Conservation (phyloP, 1,140 invertebrate species). For the Sycobia sp. region DNA sequence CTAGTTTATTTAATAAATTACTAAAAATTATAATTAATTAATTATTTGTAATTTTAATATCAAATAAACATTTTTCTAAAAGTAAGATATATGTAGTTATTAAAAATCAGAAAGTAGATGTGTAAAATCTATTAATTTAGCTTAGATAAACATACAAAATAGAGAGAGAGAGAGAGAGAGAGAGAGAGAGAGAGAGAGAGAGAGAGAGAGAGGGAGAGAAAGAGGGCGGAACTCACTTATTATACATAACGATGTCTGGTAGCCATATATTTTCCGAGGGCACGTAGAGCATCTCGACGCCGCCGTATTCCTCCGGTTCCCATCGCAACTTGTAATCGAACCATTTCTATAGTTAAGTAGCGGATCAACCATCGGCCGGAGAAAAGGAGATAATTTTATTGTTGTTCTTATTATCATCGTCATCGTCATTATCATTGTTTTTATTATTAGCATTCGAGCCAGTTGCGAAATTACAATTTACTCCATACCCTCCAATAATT, state of each 20-base stretch:
- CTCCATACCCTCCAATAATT: no score
- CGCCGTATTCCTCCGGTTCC: conserved; percentile 92
- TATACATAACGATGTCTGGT: conserved; percentile 87
- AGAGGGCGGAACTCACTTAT: conserved; percentile 71
- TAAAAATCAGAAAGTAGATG: no score
- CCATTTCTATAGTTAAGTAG: conserved; percentile 86
- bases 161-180: not conserved
- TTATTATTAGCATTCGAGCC: conserved; percentile 25
- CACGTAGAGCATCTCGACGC: conserved; percentile 89
- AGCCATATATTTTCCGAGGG: conserved; percentile 93
- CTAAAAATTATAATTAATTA: no score
- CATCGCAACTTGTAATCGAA: conserved; percentile 90
- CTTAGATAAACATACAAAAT: no score
- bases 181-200: conserved; percentile 7
- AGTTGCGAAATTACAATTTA: no score
- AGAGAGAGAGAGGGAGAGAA: not conserved
- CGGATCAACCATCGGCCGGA: not conserved
- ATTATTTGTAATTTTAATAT: no score
- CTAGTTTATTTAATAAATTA: no score
- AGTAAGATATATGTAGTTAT: no score
- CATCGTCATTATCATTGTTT: no score
- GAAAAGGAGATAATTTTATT: conserved; percentile 39
- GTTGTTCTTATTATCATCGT: no score
- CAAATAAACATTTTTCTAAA: no score
- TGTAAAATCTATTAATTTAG: no score